phyloP scores from a whole-genome alignment of 2,113 vertebrate species.

The Malurus alboscapulatus region DNA sequence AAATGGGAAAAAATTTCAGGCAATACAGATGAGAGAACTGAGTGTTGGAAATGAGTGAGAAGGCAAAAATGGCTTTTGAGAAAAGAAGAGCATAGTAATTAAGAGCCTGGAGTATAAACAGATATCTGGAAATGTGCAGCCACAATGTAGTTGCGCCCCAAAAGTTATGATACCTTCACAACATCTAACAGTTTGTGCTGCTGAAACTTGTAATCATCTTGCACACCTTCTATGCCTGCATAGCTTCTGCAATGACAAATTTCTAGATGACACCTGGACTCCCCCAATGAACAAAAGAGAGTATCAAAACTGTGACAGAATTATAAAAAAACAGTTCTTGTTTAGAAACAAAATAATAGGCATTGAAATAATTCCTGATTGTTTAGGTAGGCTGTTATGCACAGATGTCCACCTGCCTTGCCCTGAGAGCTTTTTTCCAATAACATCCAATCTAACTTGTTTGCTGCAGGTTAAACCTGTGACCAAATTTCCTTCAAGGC shows the following conservation, averaged over 20 bases:
- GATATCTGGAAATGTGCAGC: not conserved
- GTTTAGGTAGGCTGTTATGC: not conserved
- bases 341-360: not conserved
- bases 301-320: not conserved
- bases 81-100: not conserved
- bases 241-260: not conserved
- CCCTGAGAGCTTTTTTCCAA: not conserved
- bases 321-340: not conserved
- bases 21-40: not conserved
- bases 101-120: not conserved
- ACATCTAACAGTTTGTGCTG: not conserved
- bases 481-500: not conserved
- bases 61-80: not conserved
- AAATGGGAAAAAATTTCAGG: not conserved
- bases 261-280: not conserved
- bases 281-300: not conserved
- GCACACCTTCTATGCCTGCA: not conserved
- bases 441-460: not conserved
- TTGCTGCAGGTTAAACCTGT: not conserved
- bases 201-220: not conserved
- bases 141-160: not conserved
- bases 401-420: not conserved
- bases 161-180: not conserved
- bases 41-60: not conserved
- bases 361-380: not conserved